Evolutionary conservation across 2,113 vertebrate species (phyloP), one percentile per base, ranked within the genome.

Genomic region (Nothobranchius kuhntae): DNA sequence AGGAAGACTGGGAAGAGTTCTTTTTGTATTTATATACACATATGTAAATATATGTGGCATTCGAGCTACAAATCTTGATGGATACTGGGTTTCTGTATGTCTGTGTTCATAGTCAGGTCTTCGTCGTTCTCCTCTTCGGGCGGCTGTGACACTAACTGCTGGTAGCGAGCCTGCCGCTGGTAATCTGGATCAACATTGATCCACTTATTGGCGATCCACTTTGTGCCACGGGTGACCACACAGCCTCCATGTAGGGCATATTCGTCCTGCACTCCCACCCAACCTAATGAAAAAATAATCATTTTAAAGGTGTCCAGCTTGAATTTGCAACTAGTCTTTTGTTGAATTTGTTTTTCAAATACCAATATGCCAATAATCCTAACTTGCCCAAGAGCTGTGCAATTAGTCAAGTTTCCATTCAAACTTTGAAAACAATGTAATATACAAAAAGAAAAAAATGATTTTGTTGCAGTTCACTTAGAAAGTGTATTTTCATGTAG

Each of bases 191-290:
- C 96, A 21, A 99, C 95, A n/a, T 99, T 99, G 91, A 98, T 98
- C 96, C 97, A 98, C 86, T 98, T 98, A 92, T 98, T 98, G 74
- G 97, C 97, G 0, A 98, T 95, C 97, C 97, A 99, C 78, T 98
- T 98, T 50, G 93, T 96, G 59, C 97, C 96, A 1, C 86, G 92
- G 3, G 95, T 96, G 81, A 99, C 96, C 81, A 98, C 86, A 80
- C 97, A 99, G 76, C 96, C 96, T 5, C 97, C 97, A 0, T 99
- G 97, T 81, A 99, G 87, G 7, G 96, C 95, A 0, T 96, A 99
- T 84, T 98, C 96, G 0, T 99, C 97, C 89, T 98, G 90, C 76
- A 98, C 96, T 12, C 97, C 97, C 8, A 99, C 96, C 97, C 97
- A 99, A 68, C 97, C 97, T 99, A 83, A 0, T 2, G 42, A 68